phyloP scores from a whole-genome alignment of 2,797 vertebrate species.

The Sebastes diploproa region DNA sequence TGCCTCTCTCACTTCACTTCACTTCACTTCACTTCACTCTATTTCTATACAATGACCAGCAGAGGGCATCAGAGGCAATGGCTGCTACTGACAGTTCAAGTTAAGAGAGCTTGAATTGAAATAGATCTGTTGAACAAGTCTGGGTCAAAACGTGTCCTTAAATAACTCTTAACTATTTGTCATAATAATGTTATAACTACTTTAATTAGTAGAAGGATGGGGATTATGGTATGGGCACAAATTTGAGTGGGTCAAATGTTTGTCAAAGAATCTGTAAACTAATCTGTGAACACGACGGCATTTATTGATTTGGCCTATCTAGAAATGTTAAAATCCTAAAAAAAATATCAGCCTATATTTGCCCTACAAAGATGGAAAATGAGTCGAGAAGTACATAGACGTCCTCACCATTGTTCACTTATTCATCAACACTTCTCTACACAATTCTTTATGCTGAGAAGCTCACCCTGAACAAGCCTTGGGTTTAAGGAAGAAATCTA shows the following conservation, averaged over 20 bases:
- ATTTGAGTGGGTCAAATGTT: neutral
- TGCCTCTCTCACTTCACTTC: neutral
- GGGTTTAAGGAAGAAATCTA: neutral
- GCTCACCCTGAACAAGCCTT: neutral
- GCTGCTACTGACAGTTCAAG: neutral
- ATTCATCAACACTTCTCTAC: neutral
- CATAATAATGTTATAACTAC: neutral
- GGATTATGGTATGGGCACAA: neutral
- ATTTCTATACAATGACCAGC: slow-evolving; percentile 22
- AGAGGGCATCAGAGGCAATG: slow-evolving; percentile 18
- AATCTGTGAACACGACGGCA: neutral
- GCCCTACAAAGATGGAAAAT: neutral
- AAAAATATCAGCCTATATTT: neutral
- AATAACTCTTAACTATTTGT: neutral
- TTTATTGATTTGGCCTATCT: neutral
- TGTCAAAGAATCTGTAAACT: neutral
- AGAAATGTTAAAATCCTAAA: neutral
- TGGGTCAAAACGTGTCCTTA: neutral
- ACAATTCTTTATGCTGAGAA: neutral
- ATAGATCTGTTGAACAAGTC: neutral
- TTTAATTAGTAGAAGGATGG: neutral
- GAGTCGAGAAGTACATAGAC: neutral
- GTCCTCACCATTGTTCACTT: no score
- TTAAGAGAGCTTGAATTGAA: neutral
- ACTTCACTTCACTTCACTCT: neutral